Evolutionary conservation across 37 sponge, comb jelly and placozoan species (phyloP).

Genomic region (Agelas oroides): DNA sequence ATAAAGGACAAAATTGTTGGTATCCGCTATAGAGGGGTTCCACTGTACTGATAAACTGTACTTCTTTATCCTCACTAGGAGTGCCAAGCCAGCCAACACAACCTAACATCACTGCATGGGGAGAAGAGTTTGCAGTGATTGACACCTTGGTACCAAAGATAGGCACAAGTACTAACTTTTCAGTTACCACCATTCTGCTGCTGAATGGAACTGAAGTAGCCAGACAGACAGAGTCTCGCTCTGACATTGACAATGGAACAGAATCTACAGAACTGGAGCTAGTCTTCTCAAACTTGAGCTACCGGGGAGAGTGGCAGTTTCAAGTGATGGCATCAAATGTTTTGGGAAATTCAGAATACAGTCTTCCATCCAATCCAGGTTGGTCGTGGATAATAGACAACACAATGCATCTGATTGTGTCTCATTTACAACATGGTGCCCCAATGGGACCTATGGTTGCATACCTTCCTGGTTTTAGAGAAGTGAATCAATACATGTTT

Average conservation of each 20-base stretch:
- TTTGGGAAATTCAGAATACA: too few relatives aligned
- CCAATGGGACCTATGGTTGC: too few relatives aligned
- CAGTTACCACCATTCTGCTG: background rate
- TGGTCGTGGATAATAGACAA: too few relatives aligned
- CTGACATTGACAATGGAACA: background rate
- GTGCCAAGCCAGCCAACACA: slow-evolving; percentile 13
- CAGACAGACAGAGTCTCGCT: background rate
- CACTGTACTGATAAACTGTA: too few relatives aligned
- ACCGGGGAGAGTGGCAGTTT: background rate
- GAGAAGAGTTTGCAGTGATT: background rate
- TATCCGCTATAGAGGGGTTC: too few relatives aligned
- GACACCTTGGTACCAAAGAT: slow-evolving; percentile 8
- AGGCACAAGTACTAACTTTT: background rate
- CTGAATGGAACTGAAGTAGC: slow-evolving; percentile 7
- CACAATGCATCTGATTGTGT: too few relatives aligned
- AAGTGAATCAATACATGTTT: too few relatives aligned
- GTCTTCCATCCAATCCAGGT: too few relatives aligned
- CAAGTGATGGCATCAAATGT: too few relatives aligned
- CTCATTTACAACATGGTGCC: too few relatives aligned
- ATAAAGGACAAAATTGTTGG: too few relatives aligned
- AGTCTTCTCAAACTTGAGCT: background rate
- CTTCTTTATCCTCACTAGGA: background rate
- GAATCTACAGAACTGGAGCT: background rate
- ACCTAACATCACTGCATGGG: slow-evolving; percentile 16
- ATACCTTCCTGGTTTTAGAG: too few relatives aligned